A percentile compares a stretch with the other conserved stretches of the same genome.
Conservation (phyloP, 1,140 invertebrate species). For the Choristoneura fumiferana region DNA sequence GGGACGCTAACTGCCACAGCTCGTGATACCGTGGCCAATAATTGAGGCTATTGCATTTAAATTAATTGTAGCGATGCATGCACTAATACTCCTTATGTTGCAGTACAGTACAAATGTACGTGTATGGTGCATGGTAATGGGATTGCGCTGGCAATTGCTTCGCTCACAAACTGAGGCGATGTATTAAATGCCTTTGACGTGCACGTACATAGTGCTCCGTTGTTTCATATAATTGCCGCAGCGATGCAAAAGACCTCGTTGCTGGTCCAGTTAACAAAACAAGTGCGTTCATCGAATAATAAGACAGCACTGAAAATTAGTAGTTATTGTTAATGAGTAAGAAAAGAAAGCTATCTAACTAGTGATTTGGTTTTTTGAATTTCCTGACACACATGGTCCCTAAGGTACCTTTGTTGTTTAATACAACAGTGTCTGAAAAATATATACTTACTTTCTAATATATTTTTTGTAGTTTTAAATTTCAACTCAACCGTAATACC, state of each 20-base stretch:
- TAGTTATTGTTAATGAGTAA: no score
- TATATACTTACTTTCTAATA: no score
- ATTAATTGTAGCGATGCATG: conserved; percentile 52
- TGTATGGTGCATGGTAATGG: conserved; percentile 37
- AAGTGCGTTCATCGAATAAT: no score
- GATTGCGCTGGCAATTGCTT: conserved; percentile 38
- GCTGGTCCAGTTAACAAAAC: no score
- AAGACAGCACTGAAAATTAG: no score
- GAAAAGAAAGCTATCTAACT: no score
- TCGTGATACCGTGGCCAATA: conserved; percentile 31
- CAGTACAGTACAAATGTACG: conserved; percentile 25
- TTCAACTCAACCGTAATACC: no score
- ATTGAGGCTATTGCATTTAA: conserved; percentile 60
- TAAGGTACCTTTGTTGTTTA: no score
- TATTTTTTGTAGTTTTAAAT: no score
- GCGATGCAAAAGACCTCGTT: conserved; percentile 1
- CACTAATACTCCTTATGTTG: conserved; percentile 29
- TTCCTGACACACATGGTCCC: no score
- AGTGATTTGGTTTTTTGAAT: no score
- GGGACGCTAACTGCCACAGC: conserved; percentile 14
- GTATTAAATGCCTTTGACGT: conserved; percentile 40
- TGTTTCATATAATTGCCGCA: conserved; percentile 12
- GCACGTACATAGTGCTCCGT: conserved; percentile 21
- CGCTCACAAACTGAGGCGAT: conserved; percentile 37
- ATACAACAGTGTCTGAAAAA: no score